Evolutionary conservation across 2,888 invertebrate genomes (phyloP).

Genomic region (Dendrolimus houi): DNA sequence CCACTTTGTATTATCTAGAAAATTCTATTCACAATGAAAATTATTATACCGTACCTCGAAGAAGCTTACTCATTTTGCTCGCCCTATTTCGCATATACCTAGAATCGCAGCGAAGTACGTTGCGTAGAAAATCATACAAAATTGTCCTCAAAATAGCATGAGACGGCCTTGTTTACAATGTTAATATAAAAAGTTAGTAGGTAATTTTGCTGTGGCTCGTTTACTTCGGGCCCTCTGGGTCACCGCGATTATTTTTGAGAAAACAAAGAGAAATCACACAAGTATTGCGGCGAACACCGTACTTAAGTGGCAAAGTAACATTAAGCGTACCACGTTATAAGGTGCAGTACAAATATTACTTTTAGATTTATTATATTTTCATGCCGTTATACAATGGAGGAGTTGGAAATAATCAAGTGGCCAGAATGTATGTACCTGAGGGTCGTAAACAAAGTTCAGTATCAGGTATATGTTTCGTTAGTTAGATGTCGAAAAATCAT

Average conservation of each 20-base stretch:
- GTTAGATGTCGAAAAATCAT: no score
- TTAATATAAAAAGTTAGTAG: conserved; percentile 26
- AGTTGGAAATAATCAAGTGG: no score
- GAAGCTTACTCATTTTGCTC: not conserved
- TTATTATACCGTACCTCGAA: not conserved
- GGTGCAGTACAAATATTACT: not conserved
- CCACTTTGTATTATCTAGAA: not conserved
- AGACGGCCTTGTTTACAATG: conserved; percentile 18
- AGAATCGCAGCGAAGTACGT: no score
- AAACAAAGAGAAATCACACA: conserved; percentile 34
- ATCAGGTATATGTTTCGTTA: no score
- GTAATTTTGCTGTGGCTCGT: conserved; percentile 28
- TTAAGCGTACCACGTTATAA: not conserved
- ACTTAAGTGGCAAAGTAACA: conserved; percentile 33
- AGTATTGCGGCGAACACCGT: conserved; percentile 15
- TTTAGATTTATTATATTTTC: not conserved
- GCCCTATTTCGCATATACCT: not conserved
- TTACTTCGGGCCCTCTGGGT: conserved; percentile 20
- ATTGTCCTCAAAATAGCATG: conserved; percentile 17
- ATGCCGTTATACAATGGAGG: no score
- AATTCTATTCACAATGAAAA: not conserved
- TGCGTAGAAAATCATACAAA: not conserved
- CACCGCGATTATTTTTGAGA: conserved; percentile 28
- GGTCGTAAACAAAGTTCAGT: no score
- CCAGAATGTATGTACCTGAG: no score